phyloP scores from a whole-genome alignment of 1,140 invertebrate species.

The Thalassaphorura encarpata region DNA sequence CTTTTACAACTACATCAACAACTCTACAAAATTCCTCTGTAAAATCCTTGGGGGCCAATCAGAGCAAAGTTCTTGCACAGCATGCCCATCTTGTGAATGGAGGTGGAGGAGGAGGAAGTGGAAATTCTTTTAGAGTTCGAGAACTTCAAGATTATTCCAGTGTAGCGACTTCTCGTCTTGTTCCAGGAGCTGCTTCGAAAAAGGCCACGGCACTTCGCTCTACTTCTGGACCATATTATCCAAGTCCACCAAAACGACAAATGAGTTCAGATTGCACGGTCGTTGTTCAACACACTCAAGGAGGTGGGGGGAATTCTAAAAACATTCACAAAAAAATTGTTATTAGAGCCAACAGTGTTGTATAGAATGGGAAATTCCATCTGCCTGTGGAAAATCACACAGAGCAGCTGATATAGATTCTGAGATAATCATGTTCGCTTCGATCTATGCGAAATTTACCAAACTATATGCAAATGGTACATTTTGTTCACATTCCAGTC shows the following conservation, averaged over 20 bases:
- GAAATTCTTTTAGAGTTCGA: conserved; percentile 14
- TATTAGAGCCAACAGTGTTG: conserved; percentile 31
- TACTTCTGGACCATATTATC: conserved; percentile 25
- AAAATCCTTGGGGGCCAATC: conserved; percentile 16
- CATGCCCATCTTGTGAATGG: conserved; percentile 8
- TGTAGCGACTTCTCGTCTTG: not conserved
- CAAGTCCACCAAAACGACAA: conserved; percentile 20
- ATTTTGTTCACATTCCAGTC: not conserved
- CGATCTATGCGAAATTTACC: not conserved
- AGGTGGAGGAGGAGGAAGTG: conserved; percentile 6
- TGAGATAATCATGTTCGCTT: not conserved
- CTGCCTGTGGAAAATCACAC: not conserved
- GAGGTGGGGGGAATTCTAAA: not conserved
- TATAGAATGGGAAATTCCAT: conserved; percentile 7
- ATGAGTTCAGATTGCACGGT: conserved; percentile 19
- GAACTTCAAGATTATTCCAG: too few relatives aligned
- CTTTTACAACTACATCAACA: conserved; percentile 33
- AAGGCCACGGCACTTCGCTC: conserved; percentile 14
- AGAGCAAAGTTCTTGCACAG: not conserved
- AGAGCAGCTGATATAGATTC: not conserved
- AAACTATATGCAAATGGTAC: not conserved
- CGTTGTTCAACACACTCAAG: not conserved
- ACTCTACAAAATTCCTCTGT: conserved; percentile 29
- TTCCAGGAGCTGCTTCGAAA: not conserved
- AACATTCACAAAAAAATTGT: conserved; percentile 17